A percentile compares a stretch with the other conserved stretches of the same genome.
Conservation (phyloP, 2,888 invertebrate species). For the Ptilodon capucinus region DNA sequence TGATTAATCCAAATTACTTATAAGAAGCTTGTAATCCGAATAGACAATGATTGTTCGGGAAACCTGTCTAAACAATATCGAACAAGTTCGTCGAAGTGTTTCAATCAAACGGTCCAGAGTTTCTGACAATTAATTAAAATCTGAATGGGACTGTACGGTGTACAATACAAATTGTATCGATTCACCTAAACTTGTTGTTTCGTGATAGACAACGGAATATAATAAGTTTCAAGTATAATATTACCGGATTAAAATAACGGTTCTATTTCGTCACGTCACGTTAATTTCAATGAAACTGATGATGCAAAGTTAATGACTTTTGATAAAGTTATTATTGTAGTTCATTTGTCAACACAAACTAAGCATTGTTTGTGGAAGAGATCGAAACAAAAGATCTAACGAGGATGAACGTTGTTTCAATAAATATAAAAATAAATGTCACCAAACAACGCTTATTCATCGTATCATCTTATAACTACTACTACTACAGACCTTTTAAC, state of each 20-base stretch:
- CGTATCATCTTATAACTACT: too few species aligned
- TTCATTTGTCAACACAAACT: too few species aligned
- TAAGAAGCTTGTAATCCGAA: slow-evolving; percentile 44
- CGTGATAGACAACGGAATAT: slow-evolving; percentile 28
- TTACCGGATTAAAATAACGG: slow-evolving; percentile 17
- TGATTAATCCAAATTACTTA: slow-evolving; percentile 39
- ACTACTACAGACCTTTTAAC: too few species aligned
- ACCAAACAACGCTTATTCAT: too few species aligned
- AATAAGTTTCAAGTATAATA: slow-evolving; percentile 19
- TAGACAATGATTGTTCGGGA: slow-evolving; percentile 42
- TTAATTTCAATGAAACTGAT: background rate
- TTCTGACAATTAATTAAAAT: slow-evolving; percentile 71
- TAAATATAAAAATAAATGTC: too few species aligned
- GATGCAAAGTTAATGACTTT: background rate
- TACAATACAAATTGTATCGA: slow-evolving; percentile 57
- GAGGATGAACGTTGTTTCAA: too few species aligned
- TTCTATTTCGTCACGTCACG: slow-evolving; percentile 11
- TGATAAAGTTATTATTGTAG: too few species aligned
- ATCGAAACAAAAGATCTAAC: too few species aligned
- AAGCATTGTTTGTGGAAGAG: too few species aligned
- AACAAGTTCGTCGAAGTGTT: slow-evolving; percentile 64
- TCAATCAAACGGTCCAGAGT: slow-evolving; percentile 61
- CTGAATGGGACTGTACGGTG: slow-evolving; percentile 56
- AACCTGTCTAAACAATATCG: slow-evolving; percentile 70
- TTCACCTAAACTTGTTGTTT: slow-evolving; percentile 39